Conservation (phyloP, 2,797 vertebrate genomes). For the Micropoecilia bifurca region DNA sequence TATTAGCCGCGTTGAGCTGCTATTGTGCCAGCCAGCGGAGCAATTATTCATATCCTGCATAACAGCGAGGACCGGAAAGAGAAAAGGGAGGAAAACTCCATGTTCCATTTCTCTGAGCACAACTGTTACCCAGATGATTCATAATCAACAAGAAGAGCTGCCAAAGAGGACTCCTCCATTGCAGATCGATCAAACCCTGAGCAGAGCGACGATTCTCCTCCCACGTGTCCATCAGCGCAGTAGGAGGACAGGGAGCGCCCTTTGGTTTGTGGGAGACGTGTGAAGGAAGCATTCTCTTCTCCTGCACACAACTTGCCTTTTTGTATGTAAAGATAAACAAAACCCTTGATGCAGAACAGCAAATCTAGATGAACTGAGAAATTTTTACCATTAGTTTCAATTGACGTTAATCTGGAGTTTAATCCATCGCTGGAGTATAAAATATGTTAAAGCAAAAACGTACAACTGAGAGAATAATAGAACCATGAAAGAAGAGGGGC, state of each 20-base stretch:
- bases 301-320: slow-evolving; percentile 16
- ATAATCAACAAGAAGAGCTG: slow-evolving; percentile 42
- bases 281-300: slow-evolving; percentile 29
- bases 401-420: background rate
- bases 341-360: background rate
- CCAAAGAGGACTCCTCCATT: slow-evolving; percentile 59
- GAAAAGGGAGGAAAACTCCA: slow-evolving; percentile 17
- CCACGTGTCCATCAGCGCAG: slow-evolving; percentile 43
- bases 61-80: slow-evolving; percentile 20
- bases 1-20: slow-evolving; percentile 45
- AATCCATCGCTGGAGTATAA: background rate
- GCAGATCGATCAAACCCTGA: slow-evolving; percentile 64
- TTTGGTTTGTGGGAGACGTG: slow-evolving; percentile 39
- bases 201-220: slow-evolving; percentile 50
- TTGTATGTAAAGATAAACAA: background rate
- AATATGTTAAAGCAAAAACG: slow-evolving; percentile 1
- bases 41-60: slow-evolving; percentile 38
- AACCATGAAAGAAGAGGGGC: background rate
- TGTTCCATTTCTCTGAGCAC: slow-evolving; percentile 10
- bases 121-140: slow-evolving; percentile 63
- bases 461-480: background rate
- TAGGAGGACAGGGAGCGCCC: slow-evolving; percentile 39
- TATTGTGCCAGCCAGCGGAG: slow-evolving; percentile 20
- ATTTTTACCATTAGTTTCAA: background rate
- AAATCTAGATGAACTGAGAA: background rate